phyloP scores from a whole-genome alignment of 2,797 vertebrate species.

The Acanthurus tractus region DNA sequence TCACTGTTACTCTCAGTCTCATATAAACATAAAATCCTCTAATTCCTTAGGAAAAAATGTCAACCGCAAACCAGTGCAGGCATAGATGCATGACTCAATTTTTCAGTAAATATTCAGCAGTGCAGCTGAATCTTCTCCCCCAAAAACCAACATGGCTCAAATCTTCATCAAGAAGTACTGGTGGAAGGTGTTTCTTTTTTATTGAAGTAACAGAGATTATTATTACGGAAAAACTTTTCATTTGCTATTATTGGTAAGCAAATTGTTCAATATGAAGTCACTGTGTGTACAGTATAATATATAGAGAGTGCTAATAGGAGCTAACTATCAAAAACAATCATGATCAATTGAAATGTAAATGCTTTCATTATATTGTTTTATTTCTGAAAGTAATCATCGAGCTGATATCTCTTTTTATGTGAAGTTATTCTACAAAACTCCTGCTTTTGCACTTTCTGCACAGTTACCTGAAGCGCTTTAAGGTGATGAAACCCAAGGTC shows the following conservation, averaged over 20 bases:
- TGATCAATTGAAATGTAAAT: conserved; percentile 5
- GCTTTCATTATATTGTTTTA: conserved; percentile 14
- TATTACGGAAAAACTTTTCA: background rate
- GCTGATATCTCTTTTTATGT: background rate
- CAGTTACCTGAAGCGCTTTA: conserved; percentile 97
- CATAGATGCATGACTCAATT: background rate
- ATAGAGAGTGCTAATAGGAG: background rate
- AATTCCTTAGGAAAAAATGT: background rate
- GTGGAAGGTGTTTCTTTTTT: background rate
- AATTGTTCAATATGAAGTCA: no score
- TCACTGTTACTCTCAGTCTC: background rate
- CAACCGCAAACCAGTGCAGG: background rate
- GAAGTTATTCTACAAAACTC: background rate
- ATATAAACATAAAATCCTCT: background rate
- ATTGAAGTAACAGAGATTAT: background rate
- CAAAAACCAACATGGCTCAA: background rate
- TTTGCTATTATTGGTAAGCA: no score
- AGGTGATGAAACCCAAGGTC: conserved; percentile 98
- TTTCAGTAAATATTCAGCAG: conserved; percentile 15
- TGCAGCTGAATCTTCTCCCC: background rate
- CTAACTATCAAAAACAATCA: background rate
- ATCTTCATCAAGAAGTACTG: background rate
- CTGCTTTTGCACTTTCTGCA: conserved; percentile 19
- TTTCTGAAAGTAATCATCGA: background rate
- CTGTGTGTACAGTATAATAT: no score